A percentile compares a stretch with the other conserved stretches of the same genome.
Evolutionary conservation across 1,140 invertebrate genomes (phyloP).

Genomic region (Pentalonia nigronervosa): DNA sequence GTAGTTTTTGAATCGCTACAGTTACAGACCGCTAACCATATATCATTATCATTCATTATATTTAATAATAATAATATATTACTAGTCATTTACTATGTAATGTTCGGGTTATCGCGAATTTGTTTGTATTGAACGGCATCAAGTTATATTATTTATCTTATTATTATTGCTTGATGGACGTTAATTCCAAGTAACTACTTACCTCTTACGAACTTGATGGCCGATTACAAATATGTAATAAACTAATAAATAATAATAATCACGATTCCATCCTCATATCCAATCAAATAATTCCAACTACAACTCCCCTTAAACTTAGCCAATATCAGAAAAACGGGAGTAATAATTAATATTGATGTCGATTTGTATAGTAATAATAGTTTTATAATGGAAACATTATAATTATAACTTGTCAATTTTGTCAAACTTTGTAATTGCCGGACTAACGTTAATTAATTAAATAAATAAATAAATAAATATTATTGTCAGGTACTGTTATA

Average conservation of each 20-base stretch:
- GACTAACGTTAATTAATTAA: too few relatives aligned
- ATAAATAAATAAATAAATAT: too few relatives aligned
- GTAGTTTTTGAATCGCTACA: neutral
- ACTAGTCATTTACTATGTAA: neutral
- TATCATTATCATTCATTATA: neutral
- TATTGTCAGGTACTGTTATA: neutral
- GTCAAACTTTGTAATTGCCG: too few relatives aligned
- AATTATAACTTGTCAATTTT: too few relatives aligned
- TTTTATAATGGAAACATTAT: neutral
- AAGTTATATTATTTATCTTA: neutral
- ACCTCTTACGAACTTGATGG: neutral
- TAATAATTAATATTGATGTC: neutral
- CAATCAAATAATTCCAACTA: neutral
- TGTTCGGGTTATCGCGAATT: neutral
- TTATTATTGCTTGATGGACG: neutral
- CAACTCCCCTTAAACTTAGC: neutral
- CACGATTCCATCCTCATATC: neutral
- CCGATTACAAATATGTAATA: neutral
- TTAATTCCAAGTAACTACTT: neutral
- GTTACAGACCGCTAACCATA: neutral
- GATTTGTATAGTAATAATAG: neutral
- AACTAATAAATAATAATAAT: constrained; percentile 8
- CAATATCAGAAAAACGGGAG: neutral
- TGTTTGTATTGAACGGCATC: neutral
- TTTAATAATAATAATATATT: constrained; percentile 1